Evolutionary conservation across 2,797 vertebrate species (phyloP).

Genomic region (Sebastes itinus): DNA sequence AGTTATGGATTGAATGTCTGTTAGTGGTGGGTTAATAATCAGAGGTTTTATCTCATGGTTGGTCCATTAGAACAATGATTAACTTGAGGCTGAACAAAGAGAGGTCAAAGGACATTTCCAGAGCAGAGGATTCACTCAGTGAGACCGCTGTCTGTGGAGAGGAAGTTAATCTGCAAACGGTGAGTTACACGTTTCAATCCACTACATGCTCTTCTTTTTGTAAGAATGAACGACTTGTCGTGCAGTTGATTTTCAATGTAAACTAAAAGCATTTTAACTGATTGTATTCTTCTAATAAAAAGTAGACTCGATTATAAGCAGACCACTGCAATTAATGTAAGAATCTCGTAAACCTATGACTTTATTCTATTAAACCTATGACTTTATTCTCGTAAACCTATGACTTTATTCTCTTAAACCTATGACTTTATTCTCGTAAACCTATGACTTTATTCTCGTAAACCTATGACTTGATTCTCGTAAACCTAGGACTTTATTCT

Average conservation of each 20-base stretch:
- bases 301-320: background rate
- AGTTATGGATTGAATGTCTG: no score
- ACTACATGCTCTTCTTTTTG: background rate
- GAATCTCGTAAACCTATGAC: background rate
- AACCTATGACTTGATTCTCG: accelerated
- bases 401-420: no score
- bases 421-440: no score
- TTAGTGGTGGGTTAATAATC: background rate
- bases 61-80: conserved; percentile 41
- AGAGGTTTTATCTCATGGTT: background rate
- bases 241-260: background rate
- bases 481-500: no score
- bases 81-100: background rate
- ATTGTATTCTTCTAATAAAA: background rate
- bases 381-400: no score
- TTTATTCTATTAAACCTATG: no score
- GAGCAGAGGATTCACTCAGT: background rate
- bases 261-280: background rate
- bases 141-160: background rate
- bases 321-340: background rate
- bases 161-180: background rate
- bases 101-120: conserved; percentile 39
- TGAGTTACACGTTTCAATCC: conserved; percentile 10
- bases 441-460: no score
- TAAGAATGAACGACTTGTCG: no score